Conservation (phyloP, 1,140 invertebrate genomes). For the Hylyphantes graminicola region DNA sequence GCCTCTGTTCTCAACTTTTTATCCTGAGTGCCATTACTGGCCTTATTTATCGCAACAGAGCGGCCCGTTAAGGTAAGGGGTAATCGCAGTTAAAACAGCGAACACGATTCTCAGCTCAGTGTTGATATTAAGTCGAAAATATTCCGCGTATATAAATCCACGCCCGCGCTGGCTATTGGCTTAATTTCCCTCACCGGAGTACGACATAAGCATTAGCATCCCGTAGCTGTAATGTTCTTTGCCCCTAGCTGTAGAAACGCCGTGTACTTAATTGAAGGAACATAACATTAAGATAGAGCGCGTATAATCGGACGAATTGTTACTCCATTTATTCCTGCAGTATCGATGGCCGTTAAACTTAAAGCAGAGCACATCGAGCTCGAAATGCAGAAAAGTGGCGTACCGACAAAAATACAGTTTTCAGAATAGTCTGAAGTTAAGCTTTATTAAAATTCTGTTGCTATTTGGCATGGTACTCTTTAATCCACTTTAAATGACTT, state of each 20-base stretch:
- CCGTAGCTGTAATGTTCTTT: slow-evolving; percentile 43
- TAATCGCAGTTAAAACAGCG: slow-evolving; percentile 34
- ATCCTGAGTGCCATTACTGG: slow-evolving; percentile 8
- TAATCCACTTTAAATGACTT: too few species aligned
- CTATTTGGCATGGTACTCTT: too few species aligned
- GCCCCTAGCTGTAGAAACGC: slow-evolving; percentile 38
- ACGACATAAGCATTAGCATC: slow-evolving; percentile 32
- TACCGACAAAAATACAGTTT: too few species aligned
- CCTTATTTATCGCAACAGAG: slow-evolving; percentile 18
- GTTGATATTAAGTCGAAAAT: slow-evolving; percentile 45
- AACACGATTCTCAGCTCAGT: slow-evolving; percentile 36
- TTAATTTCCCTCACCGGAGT: slow-evolving; percentile 41
- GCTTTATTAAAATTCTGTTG: too few species aligned
- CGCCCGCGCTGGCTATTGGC: slow-evolving; percentile 30
- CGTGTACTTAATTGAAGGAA: slow-evolving; percentile 51
- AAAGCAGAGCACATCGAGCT: not conserved
- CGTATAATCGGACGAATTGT: slow-evolving; percentile 46
- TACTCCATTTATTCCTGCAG: slow-evolving; percentile 39
- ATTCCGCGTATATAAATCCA: slow-evolving; percentile 33
- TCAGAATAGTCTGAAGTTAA: too few species aligned
- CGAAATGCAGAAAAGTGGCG: too few species aligned
- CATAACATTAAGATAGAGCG: slow-evolving; percentile 40
- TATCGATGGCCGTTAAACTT: slow-evolving; percentile 32
- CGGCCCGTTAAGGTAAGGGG: slow-evolving; percentile 31
- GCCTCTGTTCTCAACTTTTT: not conserved